A percentile compares a stretch with the other conserved stretches of the same genome.
Conservation (phyloP, 1,140 invertebrate species). For the Diuraphis noxia region DNA sequence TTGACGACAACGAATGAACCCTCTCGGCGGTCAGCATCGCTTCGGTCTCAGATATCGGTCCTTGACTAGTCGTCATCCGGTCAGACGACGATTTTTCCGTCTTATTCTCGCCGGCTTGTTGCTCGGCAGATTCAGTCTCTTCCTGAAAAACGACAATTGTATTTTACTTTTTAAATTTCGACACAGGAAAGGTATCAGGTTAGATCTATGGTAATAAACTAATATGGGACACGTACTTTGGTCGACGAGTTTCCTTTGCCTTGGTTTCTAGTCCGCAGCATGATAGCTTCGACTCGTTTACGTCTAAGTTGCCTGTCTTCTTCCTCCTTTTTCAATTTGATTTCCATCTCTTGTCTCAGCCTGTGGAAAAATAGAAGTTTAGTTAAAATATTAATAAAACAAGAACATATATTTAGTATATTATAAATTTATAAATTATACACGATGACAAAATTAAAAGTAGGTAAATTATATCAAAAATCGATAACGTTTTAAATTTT, state of each 20-base stretch:
- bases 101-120: constrained; percentile 13
- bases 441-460: neutral
- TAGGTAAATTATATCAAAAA: neutral
- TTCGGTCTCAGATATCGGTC: constrained; percentile 13
- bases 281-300: constrained; percentile 81
- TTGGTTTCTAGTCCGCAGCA: constrained; percentile 75
- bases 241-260: constrained; percentile 56
- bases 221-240: constrained; percentile 56
- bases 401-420: neutral
- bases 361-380: constrained; percentile 59
- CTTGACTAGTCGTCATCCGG: constrained; percentile 11
- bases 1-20: neutral
- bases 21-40: constrained; percentile 9
- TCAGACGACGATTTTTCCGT: constrained; percentile 13
- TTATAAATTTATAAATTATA: too few relatives aligned
- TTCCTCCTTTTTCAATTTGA: constrained; percentile 76
- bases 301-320: constrained; percentile 76
- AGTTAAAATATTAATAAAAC: neutral
- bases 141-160: neutral
- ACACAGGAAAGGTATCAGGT: too few relatives aligned
- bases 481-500: too few relatives aligned
- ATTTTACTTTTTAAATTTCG: too few relatives aligned
- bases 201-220: neutral
- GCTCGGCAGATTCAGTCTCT: constrained; percentile 46
- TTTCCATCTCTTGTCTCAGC: constrained; percentile 73